These are phyloP conservation scores for Hypselothyrea guttata DNA, from an alignment of 2,888 invertebrate species.

Conservation along the genomic window DNA sequence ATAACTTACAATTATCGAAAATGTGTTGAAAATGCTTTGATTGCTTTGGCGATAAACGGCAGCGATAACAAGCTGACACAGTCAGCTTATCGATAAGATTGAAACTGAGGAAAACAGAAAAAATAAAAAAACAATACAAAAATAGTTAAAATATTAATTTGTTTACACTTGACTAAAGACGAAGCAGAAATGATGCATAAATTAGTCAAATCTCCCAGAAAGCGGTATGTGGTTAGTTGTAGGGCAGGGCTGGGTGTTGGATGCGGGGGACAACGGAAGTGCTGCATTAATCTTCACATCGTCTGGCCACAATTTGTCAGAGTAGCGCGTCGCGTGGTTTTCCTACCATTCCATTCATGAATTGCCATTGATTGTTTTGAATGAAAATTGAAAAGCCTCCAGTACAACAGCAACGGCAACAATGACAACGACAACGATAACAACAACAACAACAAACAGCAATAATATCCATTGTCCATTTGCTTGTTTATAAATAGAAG, in stretches of 20 bases:
- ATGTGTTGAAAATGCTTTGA: conserved; percentile 71
- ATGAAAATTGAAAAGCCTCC: conserved; percentile 63
- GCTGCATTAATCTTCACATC: conserved; percentile 61
- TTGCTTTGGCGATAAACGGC: conserved; percentile 49
- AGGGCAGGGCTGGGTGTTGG: neutral
- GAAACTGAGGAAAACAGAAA: conserved; percentile 2
- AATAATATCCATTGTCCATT: conserved; percentile 62
- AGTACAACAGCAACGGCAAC: conserved; percentile 16
- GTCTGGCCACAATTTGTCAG: conserved; percentile 60
- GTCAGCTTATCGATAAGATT: conserved; percentile 43
- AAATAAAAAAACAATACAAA: too few relatives aligned
- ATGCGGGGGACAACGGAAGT: conserved; percentile 51
- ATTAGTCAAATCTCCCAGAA: conserved; percentile 26
- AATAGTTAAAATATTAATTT: conserved; percentile 64
- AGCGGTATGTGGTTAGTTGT: neutral
- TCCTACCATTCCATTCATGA: conserved; percentile 49
- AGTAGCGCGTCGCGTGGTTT: conserved; percentile 31
- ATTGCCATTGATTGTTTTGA: conserved; percentile 52
- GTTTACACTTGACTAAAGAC: conserved; percentile 57
- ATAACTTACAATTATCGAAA: conserved; percentile 71
- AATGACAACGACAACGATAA: conserved; percentile 16
- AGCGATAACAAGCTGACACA: conserved; percentile 33
- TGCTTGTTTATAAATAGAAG: conserved; percentile 76
- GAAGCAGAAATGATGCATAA: conserved; percentile 24
- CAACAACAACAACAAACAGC: conserved; percentile 21